A percentile compares a stretch with the other conserved stretches of the same genome.
Evolutionary conservation across 2,888 invertebrate species (phyloP).

Genomic region (Drosophila kambysellisi): DNA sequence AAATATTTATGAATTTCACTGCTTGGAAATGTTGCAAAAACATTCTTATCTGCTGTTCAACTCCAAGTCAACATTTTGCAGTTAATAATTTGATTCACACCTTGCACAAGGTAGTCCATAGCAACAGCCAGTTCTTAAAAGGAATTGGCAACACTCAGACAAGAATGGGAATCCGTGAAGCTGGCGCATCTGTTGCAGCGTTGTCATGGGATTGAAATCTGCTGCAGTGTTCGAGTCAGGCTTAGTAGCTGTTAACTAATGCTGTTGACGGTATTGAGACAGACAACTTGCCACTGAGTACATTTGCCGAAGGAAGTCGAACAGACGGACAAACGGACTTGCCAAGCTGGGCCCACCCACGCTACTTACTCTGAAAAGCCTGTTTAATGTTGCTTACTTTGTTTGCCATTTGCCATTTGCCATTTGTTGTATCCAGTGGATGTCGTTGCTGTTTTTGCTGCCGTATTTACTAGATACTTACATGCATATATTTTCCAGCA

Average conservation of each 20-base stretch:
- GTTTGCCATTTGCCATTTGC: slow-evolving; percentile 72
- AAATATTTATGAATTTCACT: neutral
- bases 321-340: neutral
- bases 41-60: neutral
- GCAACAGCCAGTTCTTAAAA: slow-evolving; percentile 24
- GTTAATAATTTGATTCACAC: slow-evolving; percentile 14
- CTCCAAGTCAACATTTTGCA: slow-evolving; percentile 5
- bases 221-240: slow-evolving; percentile 1
- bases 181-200: slow-evolving; percentile 35
- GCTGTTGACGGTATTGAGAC: slow-evolving; percentile 19
- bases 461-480: slow-evolving; percentile 30
- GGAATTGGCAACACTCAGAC: slow-evolving; percentile 20
- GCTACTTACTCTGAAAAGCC: slow-evolving; percentile 69
- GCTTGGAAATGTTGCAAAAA: neutral
- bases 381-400: slow-evolving; percentile 76
- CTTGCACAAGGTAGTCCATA: slow-evolving; percentile 7
- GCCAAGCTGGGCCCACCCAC: slow-evolving; percentile 63
- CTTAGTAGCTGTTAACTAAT: slow-evolving; percentile 30
- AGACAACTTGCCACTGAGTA: slow-evolving; percentile 12
- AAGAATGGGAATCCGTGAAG: neutral
- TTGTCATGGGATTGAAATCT: slow-evolving; percentile 34
- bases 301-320: slow-evolving; percentile 1
- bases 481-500: slow-evolving; percentile 66
- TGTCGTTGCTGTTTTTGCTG: slow-evolving; percentile 49
- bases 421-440: slow-evolving; percentile 48